A percentile compares a stretch with the other conserved stretches of the same genome.
Evolutionary conservation across 2,888 invertebrate genomes (phyloP).

Genomic region (Mamestra brassicae): DNA sequence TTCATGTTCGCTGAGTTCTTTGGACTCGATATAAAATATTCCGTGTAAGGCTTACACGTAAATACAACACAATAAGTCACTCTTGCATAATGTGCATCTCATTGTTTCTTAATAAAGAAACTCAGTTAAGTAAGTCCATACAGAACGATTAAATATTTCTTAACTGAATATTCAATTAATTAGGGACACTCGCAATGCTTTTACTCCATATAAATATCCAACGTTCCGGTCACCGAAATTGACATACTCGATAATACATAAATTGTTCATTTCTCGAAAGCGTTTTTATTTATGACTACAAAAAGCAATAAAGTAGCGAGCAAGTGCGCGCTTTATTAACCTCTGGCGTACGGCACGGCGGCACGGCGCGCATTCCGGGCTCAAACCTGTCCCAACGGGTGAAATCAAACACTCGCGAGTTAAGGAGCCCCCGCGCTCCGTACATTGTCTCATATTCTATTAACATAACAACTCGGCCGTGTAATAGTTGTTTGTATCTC

Average conservation of each 20-base stretch:
- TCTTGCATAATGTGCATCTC: conserved; percentile 35
- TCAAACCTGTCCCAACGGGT: conserved; percentile 80
- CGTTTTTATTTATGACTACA: conserved; percentile 87
- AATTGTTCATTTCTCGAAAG: conserved; percentile 84
- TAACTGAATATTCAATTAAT: conserved; percentile 59
- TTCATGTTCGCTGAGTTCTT: not conserved
- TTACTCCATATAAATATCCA: conserved; percentile 65
- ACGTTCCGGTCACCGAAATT: conserved; percentile 72
- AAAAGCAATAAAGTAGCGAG: conserved; percentile 88
- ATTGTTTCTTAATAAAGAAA: conserved; percentile 41
- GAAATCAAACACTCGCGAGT: conserved; percentile 81
- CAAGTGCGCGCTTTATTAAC: conserved; percentile 89
- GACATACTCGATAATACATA: conserved; percentile 80
- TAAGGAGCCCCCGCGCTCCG: conserved; percentile 74
- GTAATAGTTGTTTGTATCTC: conserved; percentile 83
- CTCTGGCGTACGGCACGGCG: conserved; percentile 77
- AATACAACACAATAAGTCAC: conserved; percentile 29
- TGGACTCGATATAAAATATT: conserved; percentile 8
- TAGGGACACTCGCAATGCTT: conserved; percentile 43
- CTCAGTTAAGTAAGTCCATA: conserved; percentile 39
- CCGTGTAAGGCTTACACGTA: conserved; percentile 16
- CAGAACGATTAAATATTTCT: conserved; percentile 58
- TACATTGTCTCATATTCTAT: conserved; percentile 77
- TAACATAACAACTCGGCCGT: conserved; percentile 82
- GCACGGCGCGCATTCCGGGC: conserved; percentile 69